Conservation (phyloP, 2,797 vertebrate species). For the Rhyacichthys aspro region DNA sequence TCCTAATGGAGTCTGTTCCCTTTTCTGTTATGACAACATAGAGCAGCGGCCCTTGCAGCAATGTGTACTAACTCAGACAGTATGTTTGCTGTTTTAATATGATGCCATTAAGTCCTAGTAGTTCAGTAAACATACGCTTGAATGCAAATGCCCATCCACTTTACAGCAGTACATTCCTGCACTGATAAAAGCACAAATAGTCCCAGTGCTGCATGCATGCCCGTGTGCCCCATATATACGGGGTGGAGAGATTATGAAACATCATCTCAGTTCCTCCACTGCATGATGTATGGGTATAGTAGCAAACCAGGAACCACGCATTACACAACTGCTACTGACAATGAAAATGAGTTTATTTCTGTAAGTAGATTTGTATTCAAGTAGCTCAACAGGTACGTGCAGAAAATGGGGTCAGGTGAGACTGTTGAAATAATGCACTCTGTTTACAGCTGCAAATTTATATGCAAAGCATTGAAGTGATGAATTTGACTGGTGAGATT, state of each 20-base stretch:
- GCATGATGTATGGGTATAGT: constrained; percentile 38
- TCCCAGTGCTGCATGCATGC: neutral
- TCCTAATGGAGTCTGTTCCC: constrained; percentile 1
- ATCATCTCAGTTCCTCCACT: constrained; percentile 25
- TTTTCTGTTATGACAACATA: constrained; percentile 25
- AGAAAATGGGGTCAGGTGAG: constrained; percentile 1
- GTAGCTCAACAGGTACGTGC: neutral
- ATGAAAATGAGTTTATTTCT: constrained; percentile 18
- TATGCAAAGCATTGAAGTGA: constrained; percentile 4
- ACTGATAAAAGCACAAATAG: constrained; percentile 2
- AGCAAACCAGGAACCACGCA: constrained; percentile 22
- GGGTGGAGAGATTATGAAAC: constrained; percentile 32
- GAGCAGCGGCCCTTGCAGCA: neutral
- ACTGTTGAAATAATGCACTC: constrained; percentile 28
- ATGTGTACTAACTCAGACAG: neutral
- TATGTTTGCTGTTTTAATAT: constrained; percentile 2
- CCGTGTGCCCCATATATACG: neutral
- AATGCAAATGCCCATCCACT: neutral
- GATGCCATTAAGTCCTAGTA: neutral
- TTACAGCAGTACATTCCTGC: neutral
- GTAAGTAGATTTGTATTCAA: constrained; percentile 1
- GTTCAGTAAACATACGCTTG: neutral
- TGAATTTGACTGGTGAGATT: neutral
- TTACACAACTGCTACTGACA: constrained; percentile 38
- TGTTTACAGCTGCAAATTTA: constrained; percentile 17